Percentiles rank a stretch among this genome's conserved stretches.
These are phyloP conservation scores for Lipotes vexillifer DNA, from an alignment of 2,113 vertebrate species.

Conservation along the genomic window DNA sequence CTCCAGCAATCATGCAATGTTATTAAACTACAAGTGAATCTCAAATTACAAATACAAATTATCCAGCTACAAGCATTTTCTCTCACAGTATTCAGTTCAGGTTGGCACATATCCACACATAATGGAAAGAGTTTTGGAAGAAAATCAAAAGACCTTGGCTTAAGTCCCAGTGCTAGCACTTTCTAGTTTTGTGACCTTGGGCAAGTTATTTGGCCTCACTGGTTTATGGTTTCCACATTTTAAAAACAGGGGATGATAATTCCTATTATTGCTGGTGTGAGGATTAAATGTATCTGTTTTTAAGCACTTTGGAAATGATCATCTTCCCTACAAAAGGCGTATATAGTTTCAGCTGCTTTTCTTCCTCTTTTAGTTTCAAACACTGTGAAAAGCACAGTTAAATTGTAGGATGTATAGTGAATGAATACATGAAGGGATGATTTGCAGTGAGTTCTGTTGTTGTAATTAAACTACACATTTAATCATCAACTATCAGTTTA, in stretches of 20 bases:
- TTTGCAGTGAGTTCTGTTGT: neutral
- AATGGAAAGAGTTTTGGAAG: constrained; percentile 33
- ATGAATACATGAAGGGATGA: neutral
- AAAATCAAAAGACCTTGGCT: constrained; percentile 27
- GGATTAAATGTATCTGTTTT: neutral
- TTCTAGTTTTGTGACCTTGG: constrained; percentile 46
- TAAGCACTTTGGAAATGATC: neutral
- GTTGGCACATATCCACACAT: constrained; percentile 34
- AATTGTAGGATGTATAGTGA: neutral
- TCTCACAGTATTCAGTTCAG: constrained; percentile 14
- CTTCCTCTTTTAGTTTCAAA: neutral
- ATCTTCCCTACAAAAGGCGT: neutral
- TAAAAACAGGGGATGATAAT: neutral
- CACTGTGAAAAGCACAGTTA: neutral
- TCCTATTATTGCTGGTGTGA: neutral
- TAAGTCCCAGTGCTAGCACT: neutral
- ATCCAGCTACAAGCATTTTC: constrained; percentile 4
- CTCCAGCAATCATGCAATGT: neutral
- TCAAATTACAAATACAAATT: constrained; percentile 53
- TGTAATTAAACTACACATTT: neutral
- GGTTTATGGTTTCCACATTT: neutral
- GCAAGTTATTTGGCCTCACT: neutral
- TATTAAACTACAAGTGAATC: constrained; percentile 42
- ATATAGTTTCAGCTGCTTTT: neutral
- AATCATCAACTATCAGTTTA: neutral